Evolutionary conservation across 1,140 invertebrate species (phyloP), one percentile per base, ranked within the genome.

Genomic region (Saccostrea echinata): DNA sequence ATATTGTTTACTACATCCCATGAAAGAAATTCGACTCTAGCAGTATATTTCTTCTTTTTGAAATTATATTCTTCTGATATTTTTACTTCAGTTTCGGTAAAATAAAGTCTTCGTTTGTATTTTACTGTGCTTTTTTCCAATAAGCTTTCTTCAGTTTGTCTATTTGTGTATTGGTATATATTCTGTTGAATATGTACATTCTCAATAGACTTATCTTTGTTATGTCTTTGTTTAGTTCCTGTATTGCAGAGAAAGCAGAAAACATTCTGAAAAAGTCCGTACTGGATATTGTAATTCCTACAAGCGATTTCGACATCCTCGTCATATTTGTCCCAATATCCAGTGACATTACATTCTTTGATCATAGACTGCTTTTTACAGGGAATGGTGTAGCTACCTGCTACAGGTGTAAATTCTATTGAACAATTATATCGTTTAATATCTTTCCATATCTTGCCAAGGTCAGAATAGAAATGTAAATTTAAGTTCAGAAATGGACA

Each of bases 231-330:
- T 33, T 76, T 18, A 27, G 16, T 33, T 1, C 27, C 24, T 24
- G 81, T 83, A 53, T 83, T 83, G 43, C 81, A 83, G 1, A 83
- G 35, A 24, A 83, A 83, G 52, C 81, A 83, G 52, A 83, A 83
- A 52, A 83, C 24, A 21, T 83, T 83, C 21, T 53, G 35, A 16
- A 83, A 83, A 83, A 51, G 11, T 51, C n/a, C 24, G 43, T 52
- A 83, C 0, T 9, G 81, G 52, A 21, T 51, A 18, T 18, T 1
- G 35, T 83, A 21, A 52, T 11, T 83, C 52, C 52, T 83, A 21
- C 81, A 83, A 21, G 81, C 81, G 8, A 13, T 24, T 13, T 83
- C 81, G 6, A 24, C 52, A 21, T 83, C 81, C n/a, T 27, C 52
- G 27, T 83, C 81, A 53, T 83, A 83, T 18, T 1, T 21, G 18